Conservation (phyloP, 30 jellyfish, hydroid and myxozoan genomes). For the Hydra vulgaris region DNA sequence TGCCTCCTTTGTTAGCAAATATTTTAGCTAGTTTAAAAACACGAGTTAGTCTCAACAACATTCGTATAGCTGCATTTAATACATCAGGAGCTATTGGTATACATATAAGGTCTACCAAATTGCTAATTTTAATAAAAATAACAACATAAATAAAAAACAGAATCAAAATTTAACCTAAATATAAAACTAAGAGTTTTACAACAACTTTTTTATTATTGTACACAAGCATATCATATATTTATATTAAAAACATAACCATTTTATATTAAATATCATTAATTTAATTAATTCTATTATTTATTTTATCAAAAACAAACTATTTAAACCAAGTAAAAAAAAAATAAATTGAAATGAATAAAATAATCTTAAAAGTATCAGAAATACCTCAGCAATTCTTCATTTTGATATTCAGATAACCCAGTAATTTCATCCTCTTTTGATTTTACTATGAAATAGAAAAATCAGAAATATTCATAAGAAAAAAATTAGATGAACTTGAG, state of each 20-base stretch:
- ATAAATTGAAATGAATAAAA: neutral
- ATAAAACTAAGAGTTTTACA: too few relatives aligned
- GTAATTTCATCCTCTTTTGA: neutral
- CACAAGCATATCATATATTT: too few relatives aligned
- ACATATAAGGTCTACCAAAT: conserved; percentile 44
- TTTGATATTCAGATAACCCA: neutral
- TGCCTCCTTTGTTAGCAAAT: conserved; percentile 63
- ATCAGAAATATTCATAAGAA: too few relatives aligned
- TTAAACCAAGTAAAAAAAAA: too few relatives aligned
- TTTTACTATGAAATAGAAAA: neutral
- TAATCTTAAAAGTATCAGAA: neutral
- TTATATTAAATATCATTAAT: too few relatives aligned
- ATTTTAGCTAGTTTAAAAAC: conserved; percentile 60
- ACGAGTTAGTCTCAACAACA: conserved; percentile 64
- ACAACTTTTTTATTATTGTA: too few relatives aligned
- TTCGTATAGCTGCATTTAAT: conserved; percentile 62
- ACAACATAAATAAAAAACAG: too few relatives aligned
- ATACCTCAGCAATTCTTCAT: neutral
- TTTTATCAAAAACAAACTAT: too few relatives aligned
- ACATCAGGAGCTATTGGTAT: conserved; percentile 52
- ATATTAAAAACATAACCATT: too few relatives aligned
- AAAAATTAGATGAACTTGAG: too few relatives aligned
- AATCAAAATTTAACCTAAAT: too few relatives aligned
- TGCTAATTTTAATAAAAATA: neutral
- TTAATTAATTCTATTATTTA: too few relatives aligned